A percentile compares a stretch with the other conserved stretches of the same genome.
These are phyloP conservation scores for Carpatolechia fugitivella DNA, from an alignment of 2,888 invertebrate species.

Conservation along the genomic window DNA sequence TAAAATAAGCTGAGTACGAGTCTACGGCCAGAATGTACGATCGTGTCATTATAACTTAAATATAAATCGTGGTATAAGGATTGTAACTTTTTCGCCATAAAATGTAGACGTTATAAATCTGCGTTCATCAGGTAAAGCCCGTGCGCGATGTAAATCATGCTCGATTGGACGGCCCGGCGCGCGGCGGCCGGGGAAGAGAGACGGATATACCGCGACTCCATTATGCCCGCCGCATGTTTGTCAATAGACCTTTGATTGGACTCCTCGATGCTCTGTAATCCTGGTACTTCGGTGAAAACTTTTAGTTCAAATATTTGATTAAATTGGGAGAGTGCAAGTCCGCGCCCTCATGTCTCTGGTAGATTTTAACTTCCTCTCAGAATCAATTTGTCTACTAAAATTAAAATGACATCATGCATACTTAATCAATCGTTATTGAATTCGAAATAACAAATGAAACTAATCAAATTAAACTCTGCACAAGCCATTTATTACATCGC, in stretches of 20 bases:
- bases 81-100: neutral
- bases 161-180: slow-evolving; percentile 20
- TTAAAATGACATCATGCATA: neutral
- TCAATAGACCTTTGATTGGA: slow-evolving; percentile 73
- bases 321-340: too few species aligned
- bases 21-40: too few species aligned
- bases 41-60: too few species aligned
- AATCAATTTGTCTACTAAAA: too few species aligned
- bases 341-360: too few species aligned
- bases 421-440: slow-evolving; percentile 19
- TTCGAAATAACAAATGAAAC: slow-evolving; percentile 19
- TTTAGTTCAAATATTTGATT: too few species aligned
- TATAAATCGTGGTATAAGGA: neutral
- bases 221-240: slow-evolving; percentile 72
- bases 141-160: slow-evolving; percentile 13
- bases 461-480: slow-evolving; percentile 4
- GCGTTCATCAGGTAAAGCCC: slow-evolving; percentile 15
- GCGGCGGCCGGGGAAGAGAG: too few species aligned
- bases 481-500: neutral
- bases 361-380: too few species aligned
- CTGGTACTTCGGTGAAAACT: slow-evolving; percentile 38
- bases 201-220: slow-evolving; percentile 42
- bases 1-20: too few species aligned
- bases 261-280: slow-evolving; percentile 56
- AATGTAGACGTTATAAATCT: slow-evolving; percentile 12